Base-by-base conservation (phyloP, 2,113 vertebrate genomes). In the Zapus hudsonius region DNA sequence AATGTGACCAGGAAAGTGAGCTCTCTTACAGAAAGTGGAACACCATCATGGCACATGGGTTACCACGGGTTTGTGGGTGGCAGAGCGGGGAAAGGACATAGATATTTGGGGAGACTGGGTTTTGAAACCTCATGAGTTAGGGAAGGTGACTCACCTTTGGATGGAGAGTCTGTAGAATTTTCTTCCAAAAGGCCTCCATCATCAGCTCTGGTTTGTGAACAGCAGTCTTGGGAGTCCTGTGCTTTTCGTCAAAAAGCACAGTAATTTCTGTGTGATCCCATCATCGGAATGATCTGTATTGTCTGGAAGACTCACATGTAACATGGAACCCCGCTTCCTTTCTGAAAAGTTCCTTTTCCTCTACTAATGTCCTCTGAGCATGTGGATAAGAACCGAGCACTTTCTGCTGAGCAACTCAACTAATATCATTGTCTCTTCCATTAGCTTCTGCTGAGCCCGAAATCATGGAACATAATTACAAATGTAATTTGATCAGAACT, bases 311-410 rank as follows among this genome's bases (percentile, higher is more conserved):
- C 94, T 95, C 90, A 93, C 70, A 83, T 87, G 95, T 95, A 64
- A 94, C 94, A 33, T 25, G 52, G 97, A 91, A 95, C 79, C 52
- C 87, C 40, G 40, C 92, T 33, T 7, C 15, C 13, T 47, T 91
- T 59, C 93, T 96, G 78, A 91, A 90, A 61, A 94, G 25, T 88
- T 95, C 67, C 94, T 95, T 95, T 96, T 94, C 93, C 93, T 94
- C 91, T 95, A 98, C 98, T 98, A 98, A 98, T 97, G 66, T n/a
- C 27, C 93, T 95, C 52, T 27, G 87, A 96, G 98, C 98, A 98
- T 98, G 98, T 96, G 97, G 97, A 93, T 95, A 96, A 74, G 61
- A 93, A 91, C 84, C 85, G 2, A 95, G 31, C 81, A 67, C 93
- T 96, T 96, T 90, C 93, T 97, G 69, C 85, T 76, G 66, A 94